Evolutionary conservation across 2,113 vertebrate species (phyloP).

Genomic region (Lipophrys pholis): DNA sequence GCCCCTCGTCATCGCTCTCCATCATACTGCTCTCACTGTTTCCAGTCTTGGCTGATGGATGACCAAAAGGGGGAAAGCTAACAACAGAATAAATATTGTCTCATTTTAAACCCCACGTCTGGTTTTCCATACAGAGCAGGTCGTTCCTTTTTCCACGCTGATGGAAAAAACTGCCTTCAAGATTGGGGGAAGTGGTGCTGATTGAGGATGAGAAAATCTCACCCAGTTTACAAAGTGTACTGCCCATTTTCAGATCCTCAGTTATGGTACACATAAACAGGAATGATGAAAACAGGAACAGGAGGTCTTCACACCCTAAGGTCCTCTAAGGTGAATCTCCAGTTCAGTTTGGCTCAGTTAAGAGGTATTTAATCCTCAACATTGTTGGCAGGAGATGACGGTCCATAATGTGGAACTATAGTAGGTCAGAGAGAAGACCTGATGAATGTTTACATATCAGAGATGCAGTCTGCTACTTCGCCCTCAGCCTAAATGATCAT

Average conservation of each 20-base stretch:
- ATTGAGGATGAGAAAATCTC: conserved; percentile 6
- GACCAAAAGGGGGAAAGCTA: conserved; percentile 70
- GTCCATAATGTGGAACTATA: conserved; percentile 51
- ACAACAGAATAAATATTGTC: conserved; percentile 79
- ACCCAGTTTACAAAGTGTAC: background rate
- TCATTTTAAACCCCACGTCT: conserved; percentile 70
- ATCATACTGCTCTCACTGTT: conserved; percentile 74
- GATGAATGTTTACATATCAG: conserved; percentile 59
- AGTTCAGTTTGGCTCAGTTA: conserved; percentile 27
- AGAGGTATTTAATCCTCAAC: conserved; percentile 29
- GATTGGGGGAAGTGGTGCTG: conserved; percentile 23
- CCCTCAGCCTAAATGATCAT: conserved; percentile 24
- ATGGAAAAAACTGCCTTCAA: background rate
- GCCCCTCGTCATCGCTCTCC: too few relatives aligned
- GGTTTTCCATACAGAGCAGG: conserved; percentile 64
- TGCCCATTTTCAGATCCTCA: background rate
- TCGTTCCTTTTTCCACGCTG: conserved; percentile 55
- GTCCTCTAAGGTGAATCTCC: conserved; percentile 12
- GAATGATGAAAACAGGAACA: conserved; percentile 20
- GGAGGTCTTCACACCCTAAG: conserved; percentile 35
- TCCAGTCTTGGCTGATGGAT: conserved; percentile 76
- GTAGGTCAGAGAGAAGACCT: conserved; percentile 27
- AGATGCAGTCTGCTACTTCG: conserved; percentile 19
- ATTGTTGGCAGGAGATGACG: conserved; percentile 13
- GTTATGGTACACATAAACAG: background rate